These are phyloP conservation scores for Amphiura filiformis DNA, from an alignment of 35 echinoderm and acorn worm genomes.

Conservation along the genomic window DNA sequence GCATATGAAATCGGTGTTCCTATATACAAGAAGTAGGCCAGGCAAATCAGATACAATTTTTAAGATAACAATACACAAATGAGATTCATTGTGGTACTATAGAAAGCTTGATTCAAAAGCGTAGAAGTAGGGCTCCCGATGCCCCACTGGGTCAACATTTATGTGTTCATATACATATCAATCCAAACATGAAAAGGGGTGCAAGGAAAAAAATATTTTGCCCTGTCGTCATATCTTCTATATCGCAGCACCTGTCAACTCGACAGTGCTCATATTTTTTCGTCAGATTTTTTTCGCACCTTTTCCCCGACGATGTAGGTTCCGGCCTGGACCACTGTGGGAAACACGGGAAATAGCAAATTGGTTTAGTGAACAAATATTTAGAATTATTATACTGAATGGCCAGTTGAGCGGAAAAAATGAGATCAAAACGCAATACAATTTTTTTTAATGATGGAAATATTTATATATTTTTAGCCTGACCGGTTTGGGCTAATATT, in stretches of 20 bases:
- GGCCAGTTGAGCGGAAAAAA: background rate
- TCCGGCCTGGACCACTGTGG: background rate
- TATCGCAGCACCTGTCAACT: too few species aligned
- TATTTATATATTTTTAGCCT: constrained; percentile 11
- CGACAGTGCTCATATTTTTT: background rate
- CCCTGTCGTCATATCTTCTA: background rate
- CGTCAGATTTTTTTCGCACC: constrained; percentile 7
- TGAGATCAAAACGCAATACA: background rate
- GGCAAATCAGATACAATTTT: constrained; percentile 4
- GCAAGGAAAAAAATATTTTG: background rate
- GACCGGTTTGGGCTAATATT: background rate
- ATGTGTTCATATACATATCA: background rate
- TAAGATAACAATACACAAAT: constrained; percentile 13
- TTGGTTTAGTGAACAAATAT: background rate
- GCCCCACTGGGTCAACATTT: background rate
- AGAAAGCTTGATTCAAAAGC: background rate
- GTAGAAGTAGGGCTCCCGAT: background rate
- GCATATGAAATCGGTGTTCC: constrained; percentile 8
- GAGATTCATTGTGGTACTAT: background rate
- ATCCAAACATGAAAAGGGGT: background rate
- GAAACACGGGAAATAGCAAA: background rate
- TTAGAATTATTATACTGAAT: background rate
- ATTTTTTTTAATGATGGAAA: background rate
- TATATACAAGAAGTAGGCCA: background rate
- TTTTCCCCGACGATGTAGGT: too few species aligned